Evolutionary conservation across 2,888 invertebrate species (phyloP).

Genomic region (Macrostomum cliftonense): DNA sequence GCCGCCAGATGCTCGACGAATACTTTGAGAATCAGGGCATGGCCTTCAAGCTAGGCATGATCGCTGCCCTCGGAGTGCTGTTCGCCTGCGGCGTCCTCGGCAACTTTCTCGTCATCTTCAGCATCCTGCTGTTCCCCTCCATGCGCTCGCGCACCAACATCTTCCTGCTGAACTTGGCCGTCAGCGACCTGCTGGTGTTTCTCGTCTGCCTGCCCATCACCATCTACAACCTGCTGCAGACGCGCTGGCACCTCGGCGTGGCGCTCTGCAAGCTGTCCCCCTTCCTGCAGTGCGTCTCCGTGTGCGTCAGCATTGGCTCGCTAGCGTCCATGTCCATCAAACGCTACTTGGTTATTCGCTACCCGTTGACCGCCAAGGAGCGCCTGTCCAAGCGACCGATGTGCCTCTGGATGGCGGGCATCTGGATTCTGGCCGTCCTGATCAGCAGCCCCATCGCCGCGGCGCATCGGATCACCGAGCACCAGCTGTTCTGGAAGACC

Average conservation of each 20-base stretch:
- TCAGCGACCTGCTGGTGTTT: conserved; percentile 3
- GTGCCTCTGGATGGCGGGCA: conserved; percentile 1
- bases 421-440: conserved; percentile 11
- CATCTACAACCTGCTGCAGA: conserved; percentile 18
- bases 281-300: conserved; percentile 41
- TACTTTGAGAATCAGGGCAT: too few species aligned
- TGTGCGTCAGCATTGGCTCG: conserved; percentile 55
- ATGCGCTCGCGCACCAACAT: conserved; percentile 3
- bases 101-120: conserved; percentile 1
- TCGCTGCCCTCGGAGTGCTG: not conserved
- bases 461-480: conserved; percentile 7
- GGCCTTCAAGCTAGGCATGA: too few species aligned
- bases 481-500: not conserved
- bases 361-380: conserved; percentile 37
- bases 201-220: conserved; percentile 38
- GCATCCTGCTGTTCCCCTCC: conserved; percentile 3
- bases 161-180: conserved; percentile 3
- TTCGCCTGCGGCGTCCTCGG: not conserved
- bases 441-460: conserved; percentile 10
- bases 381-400: conserved; percentile 13
- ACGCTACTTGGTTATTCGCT: conserved; percentile 54
- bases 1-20: too few species aligned
- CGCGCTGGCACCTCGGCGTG: conserved; percentile 42
- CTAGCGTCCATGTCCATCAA: conserved; percentile 56
- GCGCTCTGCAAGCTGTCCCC: conserved; percentile 7